phyloP scores from a whole-genome alignment of 2,888 invertebrate genomes.

The Maniola hyperantus region DNA sequence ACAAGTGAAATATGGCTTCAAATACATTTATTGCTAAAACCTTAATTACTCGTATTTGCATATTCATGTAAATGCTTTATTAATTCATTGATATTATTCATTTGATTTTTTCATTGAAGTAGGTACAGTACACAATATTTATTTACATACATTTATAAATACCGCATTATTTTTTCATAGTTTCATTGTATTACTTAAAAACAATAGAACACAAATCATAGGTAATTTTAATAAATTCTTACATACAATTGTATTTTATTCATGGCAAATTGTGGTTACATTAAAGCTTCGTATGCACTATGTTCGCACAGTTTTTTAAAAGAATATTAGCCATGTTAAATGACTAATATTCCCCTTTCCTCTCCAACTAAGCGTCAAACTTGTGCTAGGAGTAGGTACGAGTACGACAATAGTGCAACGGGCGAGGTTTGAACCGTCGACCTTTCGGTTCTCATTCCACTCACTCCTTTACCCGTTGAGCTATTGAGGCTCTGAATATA shows the following conservation, averaged over 20 bases:
- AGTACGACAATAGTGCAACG: no score
- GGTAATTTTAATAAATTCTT: neutral
- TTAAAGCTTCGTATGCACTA: neutral
- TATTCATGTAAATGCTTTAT: conserved; percentile 59
- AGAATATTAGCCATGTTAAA: no score
- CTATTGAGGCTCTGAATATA: no score
- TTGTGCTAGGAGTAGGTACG: no score
- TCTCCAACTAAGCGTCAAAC: no score
- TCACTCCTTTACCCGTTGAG: no score
- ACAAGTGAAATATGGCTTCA: conserved; percentile 42
- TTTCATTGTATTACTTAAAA: conserved; percentile 12
- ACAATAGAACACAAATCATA: conserved; percentile 27
- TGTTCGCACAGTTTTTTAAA: no score
- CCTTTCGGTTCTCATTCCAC: no score
- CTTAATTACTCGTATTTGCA: conserved; percentile 43
- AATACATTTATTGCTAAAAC: conserved; percentile 65
- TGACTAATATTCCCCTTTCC: no score
- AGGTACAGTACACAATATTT: conserved; percentile 26
- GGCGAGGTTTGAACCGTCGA: no score
- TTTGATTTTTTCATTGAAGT: conserved; percentile 39
- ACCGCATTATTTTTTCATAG: conserved; percentile 9
- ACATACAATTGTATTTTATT: conserved; percentile 21
- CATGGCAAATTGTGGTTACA: conserved; percentile 29
- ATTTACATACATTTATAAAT: conserved; percentile 38
- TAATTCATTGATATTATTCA: conserved; percentile 36